These are phyloP conservation scores for Onychomys torridus DNA, from an alignment of 2,797 vertebrate genomes.

Conservation along the genomic window DNA sequence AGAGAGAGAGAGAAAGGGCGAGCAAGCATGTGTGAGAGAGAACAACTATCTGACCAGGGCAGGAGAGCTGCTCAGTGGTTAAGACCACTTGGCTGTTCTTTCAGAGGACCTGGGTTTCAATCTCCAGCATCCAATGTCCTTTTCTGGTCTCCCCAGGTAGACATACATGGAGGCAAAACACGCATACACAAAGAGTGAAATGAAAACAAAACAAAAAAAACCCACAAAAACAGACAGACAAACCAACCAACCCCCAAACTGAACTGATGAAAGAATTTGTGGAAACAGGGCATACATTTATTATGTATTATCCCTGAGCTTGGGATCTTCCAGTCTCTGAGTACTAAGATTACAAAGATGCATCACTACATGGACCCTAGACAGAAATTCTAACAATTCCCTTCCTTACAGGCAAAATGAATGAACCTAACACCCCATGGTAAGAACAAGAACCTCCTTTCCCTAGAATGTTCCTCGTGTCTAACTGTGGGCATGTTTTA, in stretches of 20 bases:
- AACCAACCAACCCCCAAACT: neutral
- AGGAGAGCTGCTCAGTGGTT: neutral
- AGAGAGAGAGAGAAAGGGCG: too few species aligned
- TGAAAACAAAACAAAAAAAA: neutral
- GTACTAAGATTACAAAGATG: neutral
- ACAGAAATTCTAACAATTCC: neutral
- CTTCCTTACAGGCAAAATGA: constrained; percentile 47
- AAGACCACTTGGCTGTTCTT: neutral
- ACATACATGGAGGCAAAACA: neutral
- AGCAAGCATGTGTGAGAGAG: too few species aligned
- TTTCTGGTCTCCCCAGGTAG: neutral
- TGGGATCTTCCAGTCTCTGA: neutral
- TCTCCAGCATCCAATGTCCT: neutral
- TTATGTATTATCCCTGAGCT: neutral
- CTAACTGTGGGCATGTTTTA: neutral
- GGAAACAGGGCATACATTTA: neutral
- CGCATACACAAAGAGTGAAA: neutral
- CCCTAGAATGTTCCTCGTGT: neutral
- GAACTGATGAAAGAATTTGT: neutral
- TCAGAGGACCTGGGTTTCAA: neutral
- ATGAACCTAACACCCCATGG: neutral
- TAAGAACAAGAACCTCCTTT: neutral
- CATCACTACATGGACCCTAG: neutral
- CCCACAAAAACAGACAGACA: neutral
- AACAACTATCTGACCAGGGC: neutral